These are phyloP conservation scores for Heteromyza rotundicornis DNA, from an alignment of 2,888 invertebrate genomes.

Conservation along the genomic window DNA sequence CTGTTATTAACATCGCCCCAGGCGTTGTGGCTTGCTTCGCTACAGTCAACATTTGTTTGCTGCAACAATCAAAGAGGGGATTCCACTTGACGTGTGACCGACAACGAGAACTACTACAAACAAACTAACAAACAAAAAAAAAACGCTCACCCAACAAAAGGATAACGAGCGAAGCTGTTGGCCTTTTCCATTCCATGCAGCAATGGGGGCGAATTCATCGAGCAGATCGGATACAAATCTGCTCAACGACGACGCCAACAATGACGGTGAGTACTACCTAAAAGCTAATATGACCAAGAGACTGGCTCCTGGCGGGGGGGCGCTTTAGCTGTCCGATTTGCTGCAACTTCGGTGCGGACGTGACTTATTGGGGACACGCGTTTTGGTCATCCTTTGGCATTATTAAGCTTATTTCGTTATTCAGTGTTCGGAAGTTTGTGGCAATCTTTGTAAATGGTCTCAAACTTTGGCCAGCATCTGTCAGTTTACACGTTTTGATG, in stretches of 20 bases:
- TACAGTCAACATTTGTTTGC: neutral
- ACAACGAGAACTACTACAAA: neutral
- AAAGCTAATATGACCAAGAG: too few relatives aligned
- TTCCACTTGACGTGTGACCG: neutral
- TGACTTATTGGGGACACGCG: too few relatives aligned
- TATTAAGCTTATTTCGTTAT: too few relatives aligned
- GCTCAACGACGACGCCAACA: constrained; percentile 59
- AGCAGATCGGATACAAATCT: constrained; percentile 58
- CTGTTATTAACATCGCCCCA: neutral
- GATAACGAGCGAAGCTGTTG: constrained; percentile 3
- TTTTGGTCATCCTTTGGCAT: too few relatives aligned
- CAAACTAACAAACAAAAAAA: constrained; percentile 15
- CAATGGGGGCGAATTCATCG: constrained; percentile 61
- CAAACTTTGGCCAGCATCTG: too few relatives aligned
- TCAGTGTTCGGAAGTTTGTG: too few relatives aligned
- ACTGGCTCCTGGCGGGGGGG: too few relatives aligned
- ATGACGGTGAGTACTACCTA: constrained; percentile 55
- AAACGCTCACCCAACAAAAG: too few relatives aligned
- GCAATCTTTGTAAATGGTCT: too few relatives aligned
- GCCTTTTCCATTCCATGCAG: constrained; percentile 25
- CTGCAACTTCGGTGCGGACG: too few relatives aligned
- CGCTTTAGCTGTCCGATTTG: too few relatives aligned
- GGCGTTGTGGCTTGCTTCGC: neutral
- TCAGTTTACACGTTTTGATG: too few relatives aligned
- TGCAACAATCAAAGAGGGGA: neutral